Base-by-base conservation (phyloP, 2,797 vertebrate genomes). In the Mormyrops boulengeri region DNA sequence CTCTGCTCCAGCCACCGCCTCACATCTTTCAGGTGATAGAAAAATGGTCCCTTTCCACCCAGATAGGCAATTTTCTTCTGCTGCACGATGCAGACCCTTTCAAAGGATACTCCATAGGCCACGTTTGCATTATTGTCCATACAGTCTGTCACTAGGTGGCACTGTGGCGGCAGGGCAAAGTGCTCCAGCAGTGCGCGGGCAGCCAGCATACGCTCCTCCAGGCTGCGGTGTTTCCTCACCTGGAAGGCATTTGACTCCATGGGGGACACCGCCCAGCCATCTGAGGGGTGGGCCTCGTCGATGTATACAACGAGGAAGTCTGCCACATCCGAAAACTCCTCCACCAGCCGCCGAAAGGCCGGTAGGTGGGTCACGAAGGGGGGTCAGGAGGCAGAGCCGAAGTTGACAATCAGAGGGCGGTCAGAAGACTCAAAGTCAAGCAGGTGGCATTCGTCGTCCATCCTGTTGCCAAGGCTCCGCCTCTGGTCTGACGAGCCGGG, bases 231-330 rank as follows among this genome's bases (percentile, higher is more conserved):
- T 88, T 98, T 98, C 91, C 95, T 96, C 88, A 99, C 96, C 91
- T 96, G 96, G 7, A 99, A 98, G 3, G 97, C 96, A 89, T 94
- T 94, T n/a, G 96, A 91, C 87, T 97, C 96, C 93, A 96, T 96
- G 44, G 96, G 95, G 87, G 98, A 97, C 0, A 96, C 97, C 66
- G 96, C 97, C 98, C 98, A 99, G 93, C 98, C 98, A 0, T 99
- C 98, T 1, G 98, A 97, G 0, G 98, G 98, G 91, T 99, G 98
- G 91, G 98, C 98, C 94, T 99, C 98, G 55, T 99, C 98, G 0
- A 99, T 99, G 95, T 99, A 99, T 92, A 99, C 98, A 91, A 99
- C 94, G 92, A 99, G 94, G 93, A 99, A 99, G 94, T 99, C 98
- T 22, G 98, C 98, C 91, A 98, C 98, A 2, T 97, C 95, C 0